Conservation (phyloP, 2,888 invertebrate species). For the Athetis lepigone region DNA sequence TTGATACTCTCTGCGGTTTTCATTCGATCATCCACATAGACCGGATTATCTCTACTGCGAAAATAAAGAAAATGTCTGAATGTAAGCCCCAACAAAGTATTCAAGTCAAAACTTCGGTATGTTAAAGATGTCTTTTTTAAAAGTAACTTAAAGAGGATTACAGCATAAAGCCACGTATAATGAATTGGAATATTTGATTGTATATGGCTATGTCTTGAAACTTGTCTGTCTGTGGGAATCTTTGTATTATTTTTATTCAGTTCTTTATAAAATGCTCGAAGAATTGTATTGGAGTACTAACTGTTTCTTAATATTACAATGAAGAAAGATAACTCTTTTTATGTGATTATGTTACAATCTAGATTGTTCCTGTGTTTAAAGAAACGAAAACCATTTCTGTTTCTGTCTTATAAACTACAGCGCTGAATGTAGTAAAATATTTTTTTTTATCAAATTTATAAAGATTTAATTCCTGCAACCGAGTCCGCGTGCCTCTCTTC, state of each 20-base stretch:
- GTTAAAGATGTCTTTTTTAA: conserved; percentile 24
- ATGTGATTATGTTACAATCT: too few relatives aligned
- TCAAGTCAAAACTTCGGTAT: conserved; percentile 27
- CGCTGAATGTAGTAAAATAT: not conserved
- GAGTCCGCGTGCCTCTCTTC: conserved; percentile 1
- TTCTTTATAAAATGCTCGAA: not conserved
- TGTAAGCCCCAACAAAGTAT: conserved; percentile 12
- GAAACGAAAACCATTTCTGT: too few relatives aligned
- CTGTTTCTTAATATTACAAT: too few relatives aligned
- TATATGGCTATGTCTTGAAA: conserved; percentile 3
- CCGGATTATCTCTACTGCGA: conserved; percentile 7
- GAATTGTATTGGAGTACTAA: too few relatives aligned
- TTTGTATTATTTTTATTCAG: not conserved
- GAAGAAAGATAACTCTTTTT: too few relatives aligned
- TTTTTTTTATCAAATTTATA: not conserved
- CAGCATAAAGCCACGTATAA: conserved; percentile 18
- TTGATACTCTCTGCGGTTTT: conserved; percentile 28
- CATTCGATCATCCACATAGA: conserved; percentile 5
- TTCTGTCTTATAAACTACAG: not conserved
- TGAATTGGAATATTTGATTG: conserved; percentile 19
- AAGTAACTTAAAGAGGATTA: conserved; percentile 31
- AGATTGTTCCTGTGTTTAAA: too few relatives aligned
- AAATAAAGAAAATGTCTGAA: conserved; percentile 12
- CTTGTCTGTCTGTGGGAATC: not conserved
- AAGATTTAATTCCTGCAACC: not conserved